These are phyloP conservation scores for Falco peregrinus DNA, from an alignment of 2,797 vertebrate species.

Conservation along the genomic window DNA sequence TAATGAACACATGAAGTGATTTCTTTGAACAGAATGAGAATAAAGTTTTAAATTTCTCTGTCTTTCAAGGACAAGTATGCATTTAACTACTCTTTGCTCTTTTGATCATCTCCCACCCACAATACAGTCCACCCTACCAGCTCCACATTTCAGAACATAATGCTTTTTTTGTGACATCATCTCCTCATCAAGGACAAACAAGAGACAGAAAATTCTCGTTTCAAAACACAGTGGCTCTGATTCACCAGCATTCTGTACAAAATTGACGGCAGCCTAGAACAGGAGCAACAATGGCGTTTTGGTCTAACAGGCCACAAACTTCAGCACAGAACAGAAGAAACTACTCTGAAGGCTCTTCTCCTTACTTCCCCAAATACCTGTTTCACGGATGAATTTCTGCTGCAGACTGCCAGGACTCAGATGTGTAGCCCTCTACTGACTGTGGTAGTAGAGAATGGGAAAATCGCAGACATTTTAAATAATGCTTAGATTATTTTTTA, in stretches of 20 bases:
- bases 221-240: neutral
- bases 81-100: neutral
- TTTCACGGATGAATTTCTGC: neutral
- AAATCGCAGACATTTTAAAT: neutral
- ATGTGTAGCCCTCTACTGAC: neutral
- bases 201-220: neutral
- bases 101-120: neutral
- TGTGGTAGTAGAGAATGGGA: neutral
- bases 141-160: neutral
- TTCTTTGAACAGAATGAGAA: neutral
- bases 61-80: neutral
- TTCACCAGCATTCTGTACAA: neutral
- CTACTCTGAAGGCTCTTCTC: neutral
- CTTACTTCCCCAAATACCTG: neutral
- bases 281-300: neutral
- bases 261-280: neutral
- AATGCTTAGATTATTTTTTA: neutral
- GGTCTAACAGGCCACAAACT: neutral
- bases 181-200: neutral
- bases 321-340: neutral
- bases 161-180: neutral
- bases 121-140: neutral
- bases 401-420: neutral
- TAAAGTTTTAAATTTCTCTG: neutral
- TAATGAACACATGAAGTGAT: neutral